phyloP scores from a whole-genome alignment of 2,113 vertebrate species.

The Limnothrissa miodon region DNA sequence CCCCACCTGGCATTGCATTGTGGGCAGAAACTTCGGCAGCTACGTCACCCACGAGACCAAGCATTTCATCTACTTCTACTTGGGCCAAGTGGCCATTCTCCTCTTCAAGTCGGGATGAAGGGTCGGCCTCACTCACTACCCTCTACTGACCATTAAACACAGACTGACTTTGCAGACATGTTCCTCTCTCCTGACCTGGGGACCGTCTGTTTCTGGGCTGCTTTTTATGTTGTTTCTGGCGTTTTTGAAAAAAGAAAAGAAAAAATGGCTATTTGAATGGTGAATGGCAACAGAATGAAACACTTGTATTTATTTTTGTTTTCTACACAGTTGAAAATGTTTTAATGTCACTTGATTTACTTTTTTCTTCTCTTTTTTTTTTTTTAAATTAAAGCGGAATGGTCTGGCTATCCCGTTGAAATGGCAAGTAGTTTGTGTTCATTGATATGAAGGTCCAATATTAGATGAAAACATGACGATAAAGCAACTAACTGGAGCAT shows the following conservation, averaged over 20 bases:
- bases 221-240: slow-evolving; percentile 62
- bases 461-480: not conserved
- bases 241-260: slow-evolving; percentile 48
- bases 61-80: slow-evolving; percentile 99
- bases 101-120: slow-evolving; percentile 95
- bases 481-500: not conserved
- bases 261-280: slow-evolving; percentile 60
- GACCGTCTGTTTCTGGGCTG: slow-evolving; percentile 80
- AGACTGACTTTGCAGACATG: slow-evolving; percentile 68
- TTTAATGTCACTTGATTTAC: slow-evolving; percentile 47
- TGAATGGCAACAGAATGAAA: slow-evolving; percentile 48
- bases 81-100: slow-evolving; percentile 97
- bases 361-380: slow-evolving; percentile 54
- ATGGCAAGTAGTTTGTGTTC: slow-evolving; percentile 34
- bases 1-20: slow-evolving; percentile 98
- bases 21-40: slow-evolving; percentile 97
- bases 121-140: slow-evolving; percentile 23
- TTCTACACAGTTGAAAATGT: slow-evolving; percentile 63
- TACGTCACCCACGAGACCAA: slow-evolving; percentile 98
- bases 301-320: slow-evolving; percentile 77
- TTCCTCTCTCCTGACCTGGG: slow-evolving; percentile 79
- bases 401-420: slow-evolving; percentile 53
- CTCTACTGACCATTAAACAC: slow-evolving; percentile 58
- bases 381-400: slow-evolving; percentile 68
- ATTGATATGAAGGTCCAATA: not conserved